These are phyloP conservation scores for Phenganax stokvisi DNA, from an alignment of 92 coral and sea anemone species.

Conservation along the genomic window DNA sequence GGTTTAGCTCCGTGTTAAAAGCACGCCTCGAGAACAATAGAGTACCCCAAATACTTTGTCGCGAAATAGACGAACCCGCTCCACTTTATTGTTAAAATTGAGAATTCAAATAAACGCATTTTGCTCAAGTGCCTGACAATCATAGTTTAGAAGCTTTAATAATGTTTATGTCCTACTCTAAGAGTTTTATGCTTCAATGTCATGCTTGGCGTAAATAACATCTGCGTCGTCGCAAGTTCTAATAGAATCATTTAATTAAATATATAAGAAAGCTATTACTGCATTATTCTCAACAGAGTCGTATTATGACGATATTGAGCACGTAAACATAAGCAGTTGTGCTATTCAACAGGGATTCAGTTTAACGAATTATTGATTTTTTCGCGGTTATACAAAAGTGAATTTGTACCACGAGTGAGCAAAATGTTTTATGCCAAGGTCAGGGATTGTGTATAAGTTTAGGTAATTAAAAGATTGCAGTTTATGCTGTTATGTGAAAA, in stretches of 20 bases:
- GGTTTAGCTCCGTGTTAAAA: not conserved
- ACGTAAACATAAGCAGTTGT: not conserved
- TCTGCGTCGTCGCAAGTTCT: slow-evolving; percentile 2
- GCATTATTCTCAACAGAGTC: not conserved
- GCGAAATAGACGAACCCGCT: too few species aligned
- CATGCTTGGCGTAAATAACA: not conserved
- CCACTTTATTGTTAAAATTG: too few species aligned
- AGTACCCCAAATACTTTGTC: too few species aligned
- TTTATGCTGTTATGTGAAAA: too few species aligned
- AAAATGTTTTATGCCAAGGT: too few species aligned
- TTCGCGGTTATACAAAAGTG: too few species aligned
- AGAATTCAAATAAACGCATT: slow-evolving; percentile 12
- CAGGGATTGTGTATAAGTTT: too few species aligned
- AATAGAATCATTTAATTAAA: slow-evolving; percentile 37
- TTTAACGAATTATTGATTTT: too few species aligned
- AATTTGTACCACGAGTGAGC: too few species aligned
- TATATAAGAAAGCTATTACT: slow-evolving; percentile 29
- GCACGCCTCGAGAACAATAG: too few species aligned
- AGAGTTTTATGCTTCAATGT: slow-evolving; percentile 21
- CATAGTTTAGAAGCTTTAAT: slow-evolving; percentile 9
- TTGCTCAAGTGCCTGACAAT: slow-evolving; percentile 2
- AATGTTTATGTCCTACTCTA: not conserved
- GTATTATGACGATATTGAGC: not conserved
- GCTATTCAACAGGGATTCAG: too few species aligned
- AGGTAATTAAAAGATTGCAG: too few species aligned